Conservation (phyloP, 2,888 invertebrate genomes). For the Griposia aprilina region DNA sequence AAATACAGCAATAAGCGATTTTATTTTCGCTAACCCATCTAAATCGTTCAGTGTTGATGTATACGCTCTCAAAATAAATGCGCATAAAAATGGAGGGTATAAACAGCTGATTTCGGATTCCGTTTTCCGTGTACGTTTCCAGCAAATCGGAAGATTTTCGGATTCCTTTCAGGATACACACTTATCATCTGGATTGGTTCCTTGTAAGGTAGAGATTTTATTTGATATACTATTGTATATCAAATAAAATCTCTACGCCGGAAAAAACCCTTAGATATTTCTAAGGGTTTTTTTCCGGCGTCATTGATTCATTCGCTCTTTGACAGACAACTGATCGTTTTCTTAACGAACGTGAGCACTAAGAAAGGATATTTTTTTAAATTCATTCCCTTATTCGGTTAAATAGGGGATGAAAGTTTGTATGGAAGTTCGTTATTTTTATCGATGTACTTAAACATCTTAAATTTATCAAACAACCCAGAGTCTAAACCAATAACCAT, state of each 20-base stretch:
- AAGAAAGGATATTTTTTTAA: too few species aligned
- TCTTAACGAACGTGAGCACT: too few species aligned
- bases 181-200: conserved; percentile 49
- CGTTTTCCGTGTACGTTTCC: conserved; percentile 39
- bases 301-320: neutral
- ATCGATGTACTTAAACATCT: too few species aligned
- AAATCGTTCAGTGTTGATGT: conserved; percentile 37
- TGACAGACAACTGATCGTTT: too few species aligned
- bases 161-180: conserved; percentile 42
- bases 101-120: conserved; percentile 57
- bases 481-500: neutral
- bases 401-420: too few species aligned
- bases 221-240: conserved; percentile 25
- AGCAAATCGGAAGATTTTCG: conserved; percentile 51
- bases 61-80: conserved; percentile 49
- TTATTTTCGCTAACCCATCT: conserved; percentile 18
- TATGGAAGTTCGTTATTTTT: too few species aligned
- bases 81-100: conserved; percentile 44
- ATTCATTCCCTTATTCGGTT: too few species aligned
- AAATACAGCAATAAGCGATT: conserved; percentile 19
- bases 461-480: neutral
- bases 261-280: too few species aligned
- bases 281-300: neutral
- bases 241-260: too few species aligned
- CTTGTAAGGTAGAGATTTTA: conserved; percentile 17